These are phyloP conservation scores for Nymphalis c-album DNA, from an alignment of 2,888 invertebrate species.

Conservation along the genomic window DNA sequence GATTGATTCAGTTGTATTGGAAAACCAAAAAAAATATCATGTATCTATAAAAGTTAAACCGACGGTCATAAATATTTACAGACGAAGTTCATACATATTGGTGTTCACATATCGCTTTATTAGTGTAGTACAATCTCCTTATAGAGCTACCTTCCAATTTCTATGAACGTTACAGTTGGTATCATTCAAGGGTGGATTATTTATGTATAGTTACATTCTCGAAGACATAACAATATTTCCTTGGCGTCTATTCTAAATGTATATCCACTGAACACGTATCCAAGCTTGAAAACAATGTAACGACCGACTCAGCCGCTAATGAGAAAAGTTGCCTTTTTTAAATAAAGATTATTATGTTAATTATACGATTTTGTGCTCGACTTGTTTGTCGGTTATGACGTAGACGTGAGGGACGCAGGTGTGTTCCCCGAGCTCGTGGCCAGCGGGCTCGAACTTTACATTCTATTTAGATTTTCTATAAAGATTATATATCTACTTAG, in stretches of 20 bases:
- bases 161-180: too few species aligned
- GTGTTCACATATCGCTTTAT: too few species aligned
- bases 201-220: too few species aligned
- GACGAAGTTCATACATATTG: too few species aligned
- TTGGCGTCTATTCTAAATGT: background rate
- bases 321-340: slow-evolving; percentile 23
- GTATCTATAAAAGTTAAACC: too few species aligned
- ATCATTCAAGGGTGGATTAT: too few species aligned
- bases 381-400: slow-evolving; percentile 10
- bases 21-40: too few species aligned
- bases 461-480: slow-evolving; percentile 30
- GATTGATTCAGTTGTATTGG: too few species aligned
- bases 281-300: slow-evolving; percentile 26
- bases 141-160: too few species aligned
- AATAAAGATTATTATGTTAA: slow-evolving; percentile 10
- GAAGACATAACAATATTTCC: too few species aligned
- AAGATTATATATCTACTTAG: slow-evolving; percentile 21
- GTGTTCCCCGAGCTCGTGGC: background rate
- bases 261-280: background rate
- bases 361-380: slow-evolving; percentile 24
- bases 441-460: slow-evolving; percentile 25
- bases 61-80: too few species aligned
- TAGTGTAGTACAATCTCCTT: too few species aligned
- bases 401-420: slow-evolving; percentile 3
- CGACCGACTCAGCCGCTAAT: slow-evolving; percentile 23